Evolutionary conservation across 2,888 invertebrate genomes (phyloP), one percentile per base, ranked within the genome.

Genomic region (Lepidonotus clava): DNA sequence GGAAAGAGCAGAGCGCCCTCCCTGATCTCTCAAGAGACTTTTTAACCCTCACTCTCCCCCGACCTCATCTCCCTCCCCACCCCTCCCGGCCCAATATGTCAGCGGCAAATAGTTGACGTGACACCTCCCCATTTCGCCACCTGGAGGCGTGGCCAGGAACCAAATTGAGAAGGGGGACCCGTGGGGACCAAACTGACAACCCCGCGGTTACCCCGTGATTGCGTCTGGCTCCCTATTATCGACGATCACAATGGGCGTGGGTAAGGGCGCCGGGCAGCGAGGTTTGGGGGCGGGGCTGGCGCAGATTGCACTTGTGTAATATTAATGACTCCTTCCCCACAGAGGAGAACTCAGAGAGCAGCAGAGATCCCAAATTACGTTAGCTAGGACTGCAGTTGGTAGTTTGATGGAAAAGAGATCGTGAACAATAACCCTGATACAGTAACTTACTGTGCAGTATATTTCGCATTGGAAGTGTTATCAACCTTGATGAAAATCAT

Each of bases 141-240:
- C 80, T 46, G 80, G 80, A 51, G 80, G 80, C 80, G 80, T 80
- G 80, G 80, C 18, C 46, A 34, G 28, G 80, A 46, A 80, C 46
- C 80, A 80, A 80, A 80, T 80, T 51, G 80, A 40, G 80, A 80
- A 80, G 80, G 80, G 80, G 80, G 41, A 80, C 80, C 80, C 80
- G 80, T 80, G 41, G 80, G 80, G 80, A 80, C 80, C 41, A 80
- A 80, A 80, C 80, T 80, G 80, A 80, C 80, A 80, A 24, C 80
- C 80, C 80, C 80, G 80, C 51, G 28, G 80, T 80, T 80, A 80
- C 46, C 80, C n/a, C 80, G 80, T 80, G 80, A 80, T 80, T 80
- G 80, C 80, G 51, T 80, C 46, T 80, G 41, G 80, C 51, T 8
- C 80, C 80, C 51, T 80, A 80, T 80, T 80, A 80, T 80, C 80